Conservation (phyloP, 2,888 invertebrate species). For the Thelaira solivaga region DNA sequence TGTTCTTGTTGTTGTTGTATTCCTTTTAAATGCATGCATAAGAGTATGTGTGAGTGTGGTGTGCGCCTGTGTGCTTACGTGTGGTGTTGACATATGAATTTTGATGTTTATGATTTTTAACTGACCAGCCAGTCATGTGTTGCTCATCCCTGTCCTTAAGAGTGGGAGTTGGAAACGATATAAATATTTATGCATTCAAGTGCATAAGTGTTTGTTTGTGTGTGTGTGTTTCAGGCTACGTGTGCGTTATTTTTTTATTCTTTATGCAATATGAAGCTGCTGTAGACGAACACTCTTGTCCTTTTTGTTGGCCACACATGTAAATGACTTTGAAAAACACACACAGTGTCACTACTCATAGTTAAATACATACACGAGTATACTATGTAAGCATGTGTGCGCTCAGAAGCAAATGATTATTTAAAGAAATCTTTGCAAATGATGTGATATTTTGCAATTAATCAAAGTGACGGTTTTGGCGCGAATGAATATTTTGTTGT, state of each 20-base stretch:
- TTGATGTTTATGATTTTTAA: slow-evolving; percentile 61
- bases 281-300: slow-evolving; percentile 42
- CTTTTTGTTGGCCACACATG: slow-evolving; percentile 52
- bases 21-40: background rate
- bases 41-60: background rate
- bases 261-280: background rate
- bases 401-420: background rate
- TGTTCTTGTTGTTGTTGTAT: background rate
- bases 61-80: background rate
- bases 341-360: background rate
- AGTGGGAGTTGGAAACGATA: background rate
- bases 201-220: too few species aligned
- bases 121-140: slow-evolving; percentile 28
- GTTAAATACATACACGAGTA: background rate
- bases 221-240: background rate
- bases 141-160: background rate
- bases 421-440: slow-evolving; percentile 14
- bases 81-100: slow-evolving; percentile 62
- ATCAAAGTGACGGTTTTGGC: too few species aligned
- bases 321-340: slow-evolving; percentile 38
- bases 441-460: too few species aligned
- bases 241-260: background rate
- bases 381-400: background rate
- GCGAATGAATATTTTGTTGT: too few species aligned
- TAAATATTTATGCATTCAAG: background rate